Evolutionary conservation across 2,797 vertebrate genomes (phyloP).

Genomic region (Poecilia velifera): DNA sequence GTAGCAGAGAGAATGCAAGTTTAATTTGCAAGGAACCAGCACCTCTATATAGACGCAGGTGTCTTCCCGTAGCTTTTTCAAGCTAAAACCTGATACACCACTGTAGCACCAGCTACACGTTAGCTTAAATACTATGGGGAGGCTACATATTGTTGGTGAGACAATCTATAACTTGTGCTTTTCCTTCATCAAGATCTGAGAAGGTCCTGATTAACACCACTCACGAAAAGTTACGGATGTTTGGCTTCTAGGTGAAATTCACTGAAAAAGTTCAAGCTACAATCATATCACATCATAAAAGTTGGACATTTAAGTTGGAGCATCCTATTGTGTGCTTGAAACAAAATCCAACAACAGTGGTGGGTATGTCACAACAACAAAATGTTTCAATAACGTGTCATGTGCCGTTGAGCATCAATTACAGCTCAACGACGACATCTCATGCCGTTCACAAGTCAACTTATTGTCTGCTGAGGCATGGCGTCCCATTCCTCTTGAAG

Average conservation of each 20-base stretch:
- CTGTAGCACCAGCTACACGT: not conserved
- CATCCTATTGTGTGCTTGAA: not conserved
- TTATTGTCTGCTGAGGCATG: not conserved
- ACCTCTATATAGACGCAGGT: not conserved
- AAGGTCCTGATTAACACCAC: not conserved
- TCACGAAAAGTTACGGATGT: not conserved
- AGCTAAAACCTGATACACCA: not conserved
- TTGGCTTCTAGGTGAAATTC: not conserved
- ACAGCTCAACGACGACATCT: not conserved
- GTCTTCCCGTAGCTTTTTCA: not conserved
- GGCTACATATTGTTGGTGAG: not conserved
- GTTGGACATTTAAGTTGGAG: not conserved
- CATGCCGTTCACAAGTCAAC: not conserved
- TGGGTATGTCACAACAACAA: not conserved
- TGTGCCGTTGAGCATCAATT: not conserved
- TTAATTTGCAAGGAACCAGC: not conserved
- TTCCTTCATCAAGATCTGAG: not conserved
- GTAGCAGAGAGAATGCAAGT: not conserved
- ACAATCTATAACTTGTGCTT: not conserved
- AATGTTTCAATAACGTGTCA: not conserved
- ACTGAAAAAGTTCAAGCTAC: not conserved
- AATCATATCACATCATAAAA: not conserved
- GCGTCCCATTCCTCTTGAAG: not conserved
- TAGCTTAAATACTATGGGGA: not conserved
- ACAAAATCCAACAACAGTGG: not conserved